Base-by-base conservation (phyloP, 2,888 invertebrate species). In the Thumatha senex region DNA sequence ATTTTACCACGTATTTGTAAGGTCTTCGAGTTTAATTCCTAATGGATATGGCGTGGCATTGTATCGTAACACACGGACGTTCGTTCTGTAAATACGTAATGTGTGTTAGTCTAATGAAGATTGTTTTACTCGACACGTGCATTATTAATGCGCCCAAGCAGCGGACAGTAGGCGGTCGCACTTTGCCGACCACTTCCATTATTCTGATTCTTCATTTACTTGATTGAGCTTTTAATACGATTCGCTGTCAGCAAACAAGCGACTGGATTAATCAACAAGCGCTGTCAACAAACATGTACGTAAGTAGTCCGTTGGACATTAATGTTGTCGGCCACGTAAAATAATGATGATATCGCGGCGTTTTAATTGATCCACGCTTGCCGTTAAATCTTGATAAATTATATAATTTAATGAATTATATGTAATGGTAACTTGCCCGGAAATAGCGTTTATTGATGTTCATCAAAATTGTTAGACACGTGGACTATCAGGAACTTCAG, bases 141-240 rank as follows among this genome's bases (percentile, higher is more conserved):
- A 91, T 91, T 88, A 90, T 90, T 90, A 91, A 91, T 90, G 89
- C 91, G 89, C 89, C 76, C 80, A 89, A 89, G 90, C 89, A 90
- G 78, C 78, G 82, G 86, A 78, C 77, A 82, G 82, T 83, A 80
- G 77, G 82, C 76, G 78, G 67, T 44, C 46, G 42, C 52, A 53
- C 42, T 48, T 53, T 71, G 78, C 70, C 78, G 70, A 63, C 75
- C 78, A 74, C 80, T 79, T 89, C 78, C 89, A 89, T 91, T 89
- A 91, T 89, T 84, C 86, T 86, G 89, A 90, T 89, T 91, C 90
- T 86, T 88, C 91, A 91, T 91, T 91, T 91, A 78, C 83, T 90
- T 91, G 91, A 91, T 91, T 90, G 86, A 90, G 89, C 89, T 90
- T 91, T 91, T 90, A 91, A 90, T 90, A 84, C 82, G 85, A 87